phyloP scores from a whole-genome alignment of 1,140 invertebrate genomes.

The Eueides isabella region DNA sequence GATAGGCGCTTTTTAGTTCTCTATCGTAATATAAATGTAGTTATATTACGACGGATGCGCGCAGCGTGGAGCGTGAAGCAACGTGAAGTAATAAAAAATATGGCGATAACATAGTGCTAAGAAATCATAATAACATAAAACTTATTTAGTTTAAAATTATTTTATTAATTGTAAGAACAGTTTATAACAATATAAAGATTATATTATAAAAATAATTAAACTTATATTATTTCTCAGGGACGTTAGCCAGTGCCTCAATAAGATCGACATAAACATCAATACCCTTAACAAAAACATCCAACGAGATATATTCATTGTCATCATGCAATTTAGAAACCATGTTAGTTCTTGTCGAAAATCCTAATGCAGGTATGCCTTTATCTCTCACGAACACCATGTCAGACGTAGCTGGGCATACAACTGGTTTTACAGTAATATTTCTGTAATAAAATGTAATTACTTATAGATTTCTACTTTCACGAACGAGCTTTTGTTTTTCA shows the following conservation, averaged over 20 bases:
- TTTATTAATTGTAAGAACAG: no score
- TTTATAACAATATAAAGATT: no score
- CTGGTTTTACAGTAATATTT: constrained; percentile 54
- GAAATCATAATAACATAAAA: no score
- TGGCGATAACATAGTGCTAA: no score
- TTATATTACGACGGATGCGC: no score
- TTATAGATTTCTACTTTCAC: neutral
- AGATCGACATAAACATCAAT: constrained; percentile 88
- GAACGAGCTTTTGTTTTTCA: no score
- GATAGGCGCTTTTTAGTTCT: no score
- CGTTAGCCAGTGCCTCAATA: constrained; percentile 83
- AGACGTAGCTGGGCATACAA: constrained; percentile 62
- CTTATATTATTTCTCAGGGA: constrained; percentile 18
- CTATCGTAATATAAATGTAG: no score
- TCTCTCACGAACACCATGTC: constrained; percentile 62
- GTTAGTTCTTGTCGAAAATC: constrained; percentile 91
- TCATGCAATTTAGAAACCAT: constrained; percentile 89
- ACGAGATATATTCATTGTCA: constrained; percentile 89
- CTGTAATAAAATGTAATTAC: constrained; percentile 75
- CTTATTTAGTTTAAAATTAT: no score
- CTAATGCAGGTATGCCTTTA: constrained; percentile 88
- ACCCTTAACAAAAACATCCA: constrained; percentile 87
- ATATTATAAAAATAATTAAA: neutral
- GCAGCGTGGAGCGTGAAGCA: no score
- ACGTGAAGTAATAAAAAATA: no score